Conservation (phyloP, 2,888 invertebrate species). For the Macrophya annulata region DNA sequence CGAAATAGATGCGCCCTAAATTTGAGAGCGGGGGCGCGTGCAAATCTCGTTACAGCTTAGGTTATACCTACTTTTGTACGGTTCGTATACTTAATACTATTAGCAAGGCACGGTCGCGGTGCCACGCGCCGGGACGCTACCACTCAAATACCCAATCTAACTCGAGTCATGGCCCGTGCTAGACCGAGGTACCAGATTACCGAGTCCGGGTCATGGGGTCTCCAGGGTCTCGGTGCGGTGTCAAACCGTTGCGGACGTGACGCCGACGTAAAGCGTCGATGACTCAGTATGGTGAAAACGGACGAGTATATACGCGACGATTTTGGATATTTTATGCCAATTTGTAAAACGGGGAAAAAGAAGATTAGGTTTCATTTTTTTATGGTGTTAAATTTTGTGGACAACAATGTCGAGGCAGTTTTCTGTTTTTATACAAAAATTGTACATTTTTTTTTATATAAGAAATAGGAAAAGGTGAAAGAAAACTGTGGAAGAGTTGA, state of each 20-base stretch:
- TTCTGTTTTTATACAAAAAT: too few relatives aligned
- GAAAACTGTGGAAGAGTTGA: neutral
- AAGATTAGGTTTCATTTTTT: neutral
- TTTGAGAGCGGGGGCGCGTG: conserved; percentile 60
- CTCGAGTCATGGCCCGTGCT: conserved; percentile 66
- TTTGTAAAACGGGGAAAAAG: neutral
- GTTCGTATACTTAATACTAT: conserved; percentile 64
- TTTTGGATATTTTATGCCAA: neutral
- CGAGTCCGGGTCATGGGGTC: conserved; percentile 32
- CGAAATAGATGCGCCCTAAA: conserved; percentile 60
- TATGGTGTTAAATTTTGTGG: too few relatives aligned
- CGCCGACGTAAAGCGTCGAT: conserved; percentile 57
- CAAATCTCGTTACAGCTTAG: conserved; percentile 69
- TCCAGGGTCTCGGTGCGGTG: conserved; percentile 38
- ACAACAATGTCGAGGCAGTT: too few relatives aligned
- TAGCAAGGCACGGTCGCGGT: conserved; percentile 65
- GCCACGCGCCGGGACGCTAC: conserved; percentile 68
- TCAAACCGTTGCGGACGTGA: conserved; percentile 57
- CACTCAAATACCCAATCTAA: conserved; percentile 58
- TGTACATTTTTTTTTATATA: too few relatives aligned
- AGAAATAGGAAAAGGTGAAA: neutral
- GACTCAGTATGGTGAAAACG: neutral
- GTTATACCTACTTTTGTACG: conserved; percentile 52
- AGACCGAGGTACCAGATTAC: conserved; percentile 36
- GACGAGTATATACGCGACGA: too few relatives aligned